A percentile compares a stretch with the other conserved stretches of the same genome.
phyloP scores from a whole-genome alignment of 2,113 vertebrate genomes.

The Alaudala cheleensis region DNA sequence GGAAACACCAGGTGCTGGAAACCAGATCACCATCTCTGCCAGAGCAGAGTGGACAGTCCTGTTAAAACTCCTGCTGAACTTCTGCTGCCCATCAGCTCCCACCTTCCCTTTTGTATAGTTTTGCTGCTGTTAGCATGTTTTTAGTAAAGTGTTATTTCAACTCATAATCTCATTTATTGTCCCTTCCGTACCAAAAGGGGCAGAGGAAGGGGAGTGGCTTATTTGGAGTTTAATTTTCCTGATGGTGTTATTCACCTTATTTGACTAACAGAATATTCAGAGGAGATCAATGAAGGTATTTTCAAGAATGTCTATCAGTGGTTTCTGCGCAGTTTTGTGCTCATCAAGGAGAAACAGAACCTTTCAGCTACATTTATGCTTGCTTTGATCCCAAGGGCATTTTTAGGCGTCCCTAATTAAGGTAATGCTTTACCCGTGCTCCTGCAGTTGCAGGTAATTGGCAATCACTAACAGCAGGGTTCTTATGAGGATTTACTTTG shows the following conservation, averaged over 20 bases:
- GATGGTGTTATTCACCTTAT: neutral
- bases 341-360: neutral
- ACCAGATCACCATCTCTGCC: no score
- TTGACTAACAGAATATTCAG: neutral
- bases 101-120: neutral
- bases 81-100: neutral
- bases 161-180: neutral
- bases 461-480: conserved; percentile 63
- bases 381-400: conserved; percentile 41
- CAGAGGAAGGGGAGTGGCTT: neutral
- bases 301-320: neutral
- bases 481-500: conserved; percentile 62
- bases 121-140: neutral
- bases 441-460: conserved; percentile 66
- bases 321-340: neutral
- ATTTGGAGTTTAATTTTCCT: neutral
- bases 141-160: neutral
- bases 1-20: fast-evolving
- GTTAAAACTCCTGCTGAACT: neutral
- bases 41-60: neutral
- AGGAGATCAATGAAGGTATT: neutral
- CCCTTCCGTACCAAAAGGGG: neutral
- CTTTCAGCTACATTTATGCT: conserved; percentile 34
- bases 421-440: conserved; percentile 38
- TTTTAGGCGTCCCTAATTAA: conserved; percentile 60